Evolutionary conservation across 30 jellyfish, hydroid and myxozoan genomes (phyloP).

Genomic region (Cassiopea xamachana): DNA sequence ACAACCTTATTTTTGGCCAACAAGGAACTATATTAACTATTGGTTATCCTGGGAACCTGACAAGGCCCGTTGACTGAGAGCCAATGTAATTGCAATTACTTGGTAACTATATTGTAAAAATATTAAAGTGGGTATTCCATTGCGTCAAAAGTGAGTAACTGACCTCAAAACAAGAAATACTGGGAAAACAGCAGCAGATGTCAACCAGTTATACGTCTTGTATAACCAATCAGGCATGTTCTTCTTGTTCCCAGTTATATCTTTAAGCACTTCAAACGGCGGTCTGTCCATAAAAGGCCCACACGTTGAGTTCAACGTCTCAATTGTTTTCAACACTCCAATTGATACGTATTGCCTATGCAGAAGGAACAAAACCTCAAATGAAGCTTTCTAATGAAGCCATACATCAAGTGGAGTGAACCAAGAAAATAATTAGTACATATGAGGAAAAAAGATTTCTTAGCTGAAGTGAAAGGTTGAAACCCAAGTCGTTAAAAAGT

Average conservation of each 20-base stretch:
- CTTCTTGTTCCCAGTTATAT: conserved; percentile 24
- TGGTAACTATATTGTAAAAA: too few relatives aligned
- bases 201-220: conserved; percentile 34
- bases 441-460: too few relatives aligned
- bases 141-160: background rate
- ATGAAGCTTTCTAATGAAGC: too few relatives aligned
- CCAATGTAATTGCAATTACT: too few relatives aligned
- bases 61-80: too few relatives aligned
- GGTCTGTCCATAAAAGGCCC: conserved; percentile 62
- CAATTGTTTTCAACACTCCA: conserved; percentile 9
- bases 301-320: conserved; percentile 25
- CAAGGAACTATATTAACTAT: too few relatives aligned
- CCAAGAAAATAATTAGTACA: too few relatives aligned
- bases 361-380: background rate
- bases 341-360: conserved; percentile 44
- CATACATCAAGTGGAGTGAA: too few relatives aligned
- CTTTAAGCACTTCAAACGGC: conserved; percentile 57
- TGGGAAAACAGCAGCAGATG: conserved; percentile 70
- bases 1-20: too few relatives aligned
- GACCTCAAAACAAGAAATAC: conserved; percentile 49
- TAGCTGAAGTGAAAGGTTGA: too few relatives aligned
- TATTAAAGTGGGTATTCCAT: background rate
- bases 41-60: too few relatives aligned
- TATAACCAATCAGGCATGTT: conserved; percentile 53
- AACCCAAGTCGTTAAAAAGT: too few relatives aligned